Evolutionary conservation across 2,797 vertebrate species (phyloP).

Genomic region (Pteropus rufus): DNA sequence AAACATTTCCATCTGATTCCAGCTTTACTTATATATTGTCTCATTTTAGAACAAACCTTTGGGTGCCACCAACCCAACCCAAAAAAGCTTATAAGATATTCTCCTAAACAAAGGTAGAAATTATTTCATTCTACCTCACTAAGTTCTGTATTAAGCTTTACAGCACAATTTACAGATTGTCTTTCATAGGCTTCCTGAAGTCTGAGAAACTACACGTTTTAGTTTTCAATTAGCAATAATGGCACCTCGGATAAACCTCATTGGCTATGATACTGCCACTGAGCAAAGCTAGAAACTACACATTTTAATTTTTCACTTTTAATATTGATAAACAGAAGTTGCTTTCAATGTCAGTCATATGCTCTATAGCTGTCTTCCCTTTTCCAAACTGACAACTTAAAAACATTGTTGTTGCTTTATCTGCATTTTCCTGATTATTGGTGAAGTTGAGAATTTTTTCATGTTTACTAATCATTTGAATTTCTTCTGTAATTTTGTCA

Average conservation of each 20-base stretch:
- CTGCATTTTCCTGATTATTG: not conserved
- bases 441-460: not conserved
- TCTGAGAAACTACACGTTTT: not conserved
- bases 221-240: not conserved
- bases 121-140: not conserved
- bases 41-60: not conserved
- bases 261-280: too few species aligned
- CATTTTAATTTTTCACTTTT: not conserved
- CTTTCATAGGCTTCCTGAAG: not conserved
- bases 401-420: not conserved
- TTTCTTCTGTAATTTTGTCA: constrained; percentile 10
- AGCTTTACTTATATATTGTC: not conserved
- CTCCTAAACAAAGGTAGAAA: not conserved
- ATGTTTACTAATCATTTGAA: not conserved
- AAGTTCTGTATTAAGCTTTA: not conserved
- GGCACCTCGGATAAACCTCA: too few species aligned
- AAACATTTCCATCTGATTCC: not conserved
- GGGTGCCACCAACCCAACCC: not conserved
- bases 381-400: not conserved
- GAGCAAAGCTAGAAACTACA: not conserved
- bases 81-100: constrained; percentile 6
- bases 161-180: not conserved
- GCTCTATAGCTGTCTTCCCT: not conserved
- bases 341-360: not conserved
- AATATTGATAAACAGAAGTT: not conserved